Conservation (phyloP, 2,797 vertebrate genomes). For the Rhabdomys pumilio region DNA sequence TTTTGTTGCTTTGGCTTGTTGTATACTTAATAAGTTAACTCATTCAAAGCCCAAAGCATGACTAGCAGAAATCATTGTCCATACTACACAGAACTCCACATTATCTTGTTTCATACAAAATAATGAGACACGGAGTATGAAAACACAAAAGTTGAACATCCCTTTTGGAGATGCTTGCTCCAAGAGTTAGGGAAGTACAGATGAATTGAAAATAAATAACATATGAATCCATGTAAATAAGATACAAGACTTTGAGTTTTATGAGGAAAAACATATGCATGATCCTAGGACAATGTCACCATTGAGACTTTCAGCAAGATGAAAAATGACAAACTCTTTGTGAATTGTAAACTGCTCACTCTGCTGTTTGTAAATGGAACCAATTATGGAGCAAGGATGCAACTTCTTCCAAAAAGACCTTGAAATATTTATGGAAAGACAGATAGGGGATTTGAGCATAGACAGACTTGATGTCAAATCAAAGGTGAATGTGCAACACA, state of each 20-base stretch:
- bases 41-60: neutral
- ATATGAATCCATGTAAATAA: neutral
- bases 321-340: neutral
- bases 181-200: neutral
- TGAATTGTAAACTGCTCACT: neutral
- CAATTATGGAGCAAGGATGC: neutral
- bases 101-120: conserved; percentile 1
- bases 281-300: neutral
- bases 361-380: neutral
- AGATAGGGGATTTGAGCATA: neutral
- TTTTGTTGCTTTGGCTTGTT: neutral
- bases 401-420: conserved; percentile 1
- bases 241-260: neutral
- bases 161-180: neutral
- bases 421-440: neutral
- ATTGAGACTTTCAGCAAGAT: neutral
- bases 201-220: conserved; percentile 2
- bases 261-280: neutral
- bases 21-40: neutral
- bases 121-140: neutral
- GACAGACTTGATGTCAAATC: neutral
- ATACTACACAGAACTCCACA: neutral
- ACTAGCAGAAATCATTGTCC: neutral
- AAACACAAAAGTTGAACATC: neutral
- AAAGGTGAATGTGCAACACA: neutral